Conservation (phyloP, 2,797 vertebrate genomes). For the Malurus leucopterus region DNA sequence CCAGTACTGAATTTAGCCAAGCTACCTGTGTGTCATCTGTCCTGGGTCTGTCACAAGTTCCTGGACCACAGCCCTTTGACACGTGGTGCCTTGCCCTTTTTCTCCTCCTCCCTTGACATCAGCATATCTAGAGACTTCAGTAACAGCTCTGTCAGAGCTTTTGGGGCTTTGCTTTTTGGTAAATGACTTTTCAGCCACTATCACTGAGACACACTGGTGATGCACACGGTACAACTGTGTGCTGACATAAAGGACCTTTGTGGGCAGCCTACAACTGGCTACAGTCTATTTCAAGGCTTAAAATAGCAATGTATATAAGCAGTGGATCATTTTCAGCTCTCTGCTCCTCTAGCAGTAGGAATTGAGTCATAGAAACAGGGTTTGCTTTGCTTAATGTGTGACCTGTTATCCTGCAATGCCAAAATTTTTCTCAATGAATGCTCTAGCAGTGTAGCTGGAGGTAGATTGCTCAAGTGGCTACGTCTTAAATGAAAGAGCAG, state of each 20-base stretch:
- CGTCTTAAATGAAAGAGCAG: background rate
- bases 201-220: background rate
- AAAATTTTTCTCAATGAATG: background rate
- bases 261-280: background rate
- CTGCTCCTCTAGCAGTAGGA: background rate
- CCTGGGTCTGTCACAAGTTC: constrained; percentile 1
- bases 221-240: background rate
- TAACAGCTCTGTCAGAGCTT: background rate
- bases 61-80: constrained; percentile 29
- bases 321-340: background rate
- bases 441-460: background rate
- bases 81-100: constrained; percentile 50
- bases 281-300: background rate
- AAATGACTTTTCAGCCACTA: background rate
- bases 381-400: background rate
- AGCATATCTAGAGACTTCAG: constrained; percentile 37
- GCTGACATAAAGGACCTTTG: background rate
- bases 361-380: background rate
- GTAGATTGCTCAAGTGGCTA: background rate
- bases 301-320: background rate
- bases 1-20: constrained; percentile 7
- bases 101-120: constrained; percentile 18
- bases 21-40: constrained; percentile 26
- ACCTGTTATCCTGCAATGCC: background rate
- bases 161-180: background rate